Base-by-base conservation (phyloP, 2,888 invertebrate genomes). In the Eugnorisma glareosa region DNA sequence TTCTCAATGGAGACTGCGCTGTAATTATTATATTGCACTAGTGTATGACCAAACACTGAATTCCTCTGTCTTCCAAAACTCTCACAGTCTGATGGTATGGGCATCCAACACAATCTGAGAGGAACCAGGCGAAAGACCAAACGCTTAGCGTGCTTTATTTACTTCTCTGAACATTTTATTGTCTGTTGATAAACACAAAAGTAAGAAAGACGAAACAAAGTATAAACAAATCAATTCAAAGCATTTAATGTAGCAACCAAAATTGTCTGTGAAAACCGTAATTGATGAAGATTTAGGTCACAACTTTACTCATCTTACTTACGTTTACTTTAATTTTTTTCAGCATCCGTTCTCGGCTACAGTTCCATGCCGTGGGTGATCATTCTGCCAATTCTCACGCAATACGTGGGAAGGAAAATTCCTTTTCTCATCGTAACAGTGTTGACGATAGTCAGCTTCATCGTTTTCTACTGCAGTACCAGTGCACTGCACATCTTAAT, bases 391-490 rank as follows among this genome's bases (percentile, higher is more conserved):
- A 81, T 88, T 45, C 80, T 89, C 7, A 84, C 84, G n/a, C 85
- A 88, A 24, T 78, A 80, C 37, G 77, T 88, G 40, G 92, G 92
- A 74, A 85, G 90, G 57, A 91, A 88, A 75, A 86, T 86, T 40
- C 88, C 88, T 6, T 88, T 87, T 70, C 59, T 88, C n/a, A 76
- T 88, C 0, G 88, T 88, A 7, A 83, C 89, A 11, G 71, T 76
- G 68, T 78, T 79, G 73, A 89, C 91, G 45, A 85, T 91, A 54
- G 75, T 92, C 13, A 91, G 91, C 7, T 92, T 89, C 69, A 86
- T 91, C 35, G 86, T 92, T 54, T 89, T 92, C 74, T 93, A 92
- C 86, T 91, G 88, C 61, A 93, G 93, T 73, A 86, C 86, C 7
- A 91, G 78, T 70, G 86, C 91, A 28, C 83, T 84, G 61, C 91